Base-by-base conservation (phyloP, 1,140 invertebrate species). In the Papilio helenus region DNA sequence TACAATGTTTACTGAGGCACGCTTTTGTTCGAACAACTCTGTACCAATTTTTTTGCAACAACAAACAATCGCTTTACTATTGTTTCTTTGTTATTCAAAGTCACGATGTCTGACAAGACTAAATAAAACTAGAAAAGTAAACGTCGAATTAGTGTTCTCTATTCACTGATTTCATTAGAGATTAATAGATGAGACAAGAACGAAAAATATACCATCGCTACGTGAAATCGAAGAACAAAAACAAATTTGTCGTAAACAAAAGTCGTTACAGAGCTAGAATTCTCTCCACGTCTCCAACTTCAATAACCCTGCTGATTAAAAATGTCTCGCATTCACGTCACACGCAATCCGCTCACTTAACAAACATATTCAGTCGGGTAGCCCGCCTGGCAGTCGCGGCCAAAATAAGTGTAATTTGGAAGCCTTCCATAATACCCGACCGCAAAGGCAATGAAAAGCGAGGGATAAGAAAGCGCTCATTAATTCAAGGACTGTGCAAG, bases 351-450 rank as follows among this genome's bases (percentile, higher is more conserved):
- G 23, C 20, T 29, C 72, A 49, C 44, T 26, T 74, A 74, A 74
- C 39, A 49, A 74, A 10, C 44, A 49, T 26, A 74, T 74, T 74
- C 72, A 74, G 44, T 29, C 44, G n/a, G 42, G 3, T 26, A 42
- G n/a, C 12, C 39, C 12, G 72, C 42, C 72, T 10, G 39, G n/a
- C 8, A 26, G 72, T 49, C 44, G 44, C 20, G n/a, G 72, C n/a
- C 23, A 74, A 26, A 51, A 74, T 74, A 73, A 73, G 42, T 74
- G 72, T 74, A 74, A 74, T 74, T 74, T 74, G 72, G 72, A 49
- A 74, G 42, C 72, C 34, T 72, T 74, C 72, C 44, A 74, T 74
- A 74, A 42, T 42, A 34, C 16, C 26, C 72, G 16, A 74, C 72
- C 39, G 23, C 44, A 44, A 9, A 42, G 44, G 72, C 44, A 74